Evolutionary conservation across 2,888 invertebrate genomes (phyloP), one percentile per base, ranked within the genome.

Genomic region (Leptura quadrifasciata): DNA sequence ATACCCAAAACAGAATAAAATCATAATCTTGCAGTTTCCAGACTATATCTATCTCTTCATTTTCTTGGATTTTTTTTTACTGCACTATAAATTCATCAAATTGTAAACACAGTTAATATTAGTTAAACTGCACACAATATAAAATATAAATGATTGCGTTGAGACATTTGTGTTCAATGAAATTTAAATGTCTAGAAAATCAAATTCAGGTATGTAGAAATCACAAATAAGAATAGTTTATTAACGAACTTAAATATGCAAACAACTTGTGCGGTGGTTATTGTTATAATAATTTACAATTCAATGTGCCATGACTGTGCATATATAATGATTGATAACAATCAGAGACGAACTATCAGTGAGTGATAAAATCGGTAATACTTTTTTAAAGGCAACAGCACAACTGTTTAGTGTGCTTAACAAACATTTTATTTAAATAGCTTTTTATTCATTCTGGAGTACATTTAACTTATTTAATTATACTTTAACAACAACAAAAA

Each of bases 281-380:
- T 84, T 82, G 86, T 86, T 82, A 80, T 78, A 86, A 84, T 85
- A 84, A 86, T 87, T 87, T 87, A 87, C 87, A 87, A 87, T 87
- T 87, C 87, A 87, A 87, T 87, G 84, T 81, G 79, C 80, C 84
- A 86, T 87, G 87, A 86, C 86, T 86, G 80, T 81, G 86, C 87
- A 87, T 86, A 84, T 86, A 85, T 86, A 85, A 83, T 85, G 84
- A 82, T 81, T 84, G 85, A 86, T 86, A 84, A 80, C 80, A 80
- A 86, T 86, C 86, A 76, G 74, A 72, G 69, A 76, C 72, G 68
- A 72, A 67, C 72, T 74, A 71, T 75, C 75, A 39, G 39, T 17
- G 31, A 57, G 47, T 72, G 79, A 79, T 79, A 79, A 77, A 74
- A 79, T 79, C 79, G 63, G 71, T 72, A 75, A 75, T 77, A 61